Evolutionary conservation across 2,888 invertebrate genomes (phyloP).

Genomic region (Nasonia oneida): DNA sequence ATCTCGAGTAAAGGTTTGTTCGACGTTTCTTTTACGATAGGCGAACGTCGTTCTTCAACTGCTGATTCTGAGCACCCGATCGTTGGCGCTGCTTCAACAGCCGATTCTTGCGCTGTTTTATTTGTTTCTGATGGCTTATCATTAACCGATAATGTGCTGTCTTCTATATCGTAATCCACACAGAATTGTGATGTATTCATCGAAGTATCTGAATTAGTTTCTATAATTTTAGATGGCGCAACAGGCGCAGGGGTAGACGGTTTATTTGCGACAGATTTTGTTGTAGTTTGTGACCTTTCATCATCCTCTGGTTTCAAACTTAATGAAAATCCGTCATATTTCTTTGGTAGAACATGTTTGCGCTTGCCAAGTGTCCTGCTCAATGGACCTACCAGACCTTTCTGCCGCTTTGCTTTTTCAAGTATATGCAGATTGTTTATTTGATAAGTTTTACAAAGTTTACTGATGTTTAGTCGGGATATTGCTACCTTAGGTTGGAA

Average conservation of each 20-base stretch:
- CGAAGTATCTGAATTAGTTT: neutral
- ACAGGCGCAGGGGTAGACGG: neutral
- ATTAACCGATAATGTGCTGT: neutral
- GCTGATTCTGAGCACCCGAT: neutral
- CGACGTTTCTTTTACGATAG: neutral
- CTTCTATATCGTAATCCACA: neutral
- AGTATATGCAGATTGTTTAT: constrained; percentile 47
- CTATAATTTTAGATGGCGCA: neutral
- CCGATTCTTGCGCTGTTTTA: neutral
- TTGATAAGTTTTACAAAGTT: neutral
- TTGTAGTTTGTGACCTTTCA: neutral
- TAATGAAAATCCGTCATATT: constrained; percentile 68
- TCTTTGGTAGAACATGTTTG: constrained; percentile 66
- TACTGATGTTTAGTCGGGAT: constrained; percentile 67
- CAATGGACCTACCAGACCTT: constrained; percentile 62
- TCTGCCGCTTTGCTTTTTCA: constrained; percentile 56
- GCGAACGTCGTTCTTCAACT: neutral
- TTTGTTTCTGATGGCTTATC: neutral
- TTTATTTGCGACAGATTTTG: neutral
- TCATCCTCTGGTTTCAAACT: neutral
- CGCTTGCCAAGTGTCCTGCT: constrained; percentile 68
- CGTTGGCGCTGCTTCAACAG: neutral
- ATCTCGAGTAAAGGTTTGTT: neutral
- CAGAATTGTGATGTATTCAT: neutral
- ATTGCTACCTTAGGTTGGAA: constrained; percentile 74